These are phyloP conservation scores for Wasmannia auropunctata DNA, from an alignment of 1,140 invertebrate species.

Conservation along the genomic window DNA sequence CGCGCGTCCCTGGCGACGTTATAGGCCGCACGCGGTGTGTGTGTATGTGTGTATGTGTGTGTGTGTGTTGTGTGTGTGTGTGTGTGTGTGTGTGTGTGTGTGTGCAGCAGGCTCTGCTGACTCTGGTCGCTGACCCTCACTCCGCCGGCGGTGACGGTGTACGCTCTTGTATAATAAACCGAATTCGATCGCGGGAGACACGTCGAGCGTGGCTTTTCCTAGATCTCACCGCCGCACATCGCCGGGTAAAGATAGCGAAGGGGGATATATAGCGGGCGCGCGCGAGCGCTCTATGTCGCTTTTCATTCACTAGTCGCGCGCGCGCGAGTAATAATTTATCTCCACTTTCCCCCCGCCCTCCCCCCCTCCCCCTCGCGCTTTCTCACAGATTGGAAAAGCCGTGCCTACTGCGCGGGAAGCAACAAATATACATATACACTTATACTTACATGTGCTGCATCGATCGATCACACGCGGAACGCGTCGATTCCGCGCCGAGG, in stretches of 20 bases:
- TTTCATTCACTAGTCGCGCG: conserved; percentile 55
- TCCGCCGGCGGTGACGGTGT: conserved; percentile 60
- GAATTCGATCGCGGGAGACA: conserved; percentile 82
- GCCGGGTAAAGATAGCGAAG: conserved; percentile 38
- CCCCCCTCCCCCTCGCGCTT: no score
- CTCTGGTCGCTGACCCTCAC: conserved; percentile 84
- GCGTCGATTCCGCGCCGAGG: background rate
- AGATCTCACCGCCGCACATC: conserved; percentile 57
- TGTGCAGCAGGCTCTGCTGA: conserved; percentile 40
- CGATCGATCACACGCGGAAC: conserved; percentile 31
- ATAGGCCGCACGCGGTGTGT: no score
- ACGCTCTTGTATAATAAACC: conserved; percentile 84
- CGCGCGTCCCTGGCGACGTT: conserved; percentile 61
- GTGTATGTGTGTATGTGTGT: no score
- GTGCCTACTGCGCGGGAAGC: background rate
- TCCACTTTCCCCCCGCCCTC: no score
- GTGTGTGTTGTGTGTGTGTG: no score
- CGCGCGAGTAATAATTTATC: conserved; percentile 51
- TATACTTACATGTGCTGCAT: background rate
- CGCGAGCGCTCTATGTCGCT: conserved; percentile 13
- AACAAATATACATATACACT: no score
- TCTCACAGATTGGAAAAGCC: background rate
- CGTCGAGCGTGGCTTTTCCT: conserved; percentile 61
- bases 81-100: no score
- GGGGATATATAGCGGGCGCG: background rate